A percentile compares a stretch with the other conserved stretches of the same genome.
Conservation (phyloP, 2,113 vertebrate genomes). For the Oryzias woworae region DNA sequence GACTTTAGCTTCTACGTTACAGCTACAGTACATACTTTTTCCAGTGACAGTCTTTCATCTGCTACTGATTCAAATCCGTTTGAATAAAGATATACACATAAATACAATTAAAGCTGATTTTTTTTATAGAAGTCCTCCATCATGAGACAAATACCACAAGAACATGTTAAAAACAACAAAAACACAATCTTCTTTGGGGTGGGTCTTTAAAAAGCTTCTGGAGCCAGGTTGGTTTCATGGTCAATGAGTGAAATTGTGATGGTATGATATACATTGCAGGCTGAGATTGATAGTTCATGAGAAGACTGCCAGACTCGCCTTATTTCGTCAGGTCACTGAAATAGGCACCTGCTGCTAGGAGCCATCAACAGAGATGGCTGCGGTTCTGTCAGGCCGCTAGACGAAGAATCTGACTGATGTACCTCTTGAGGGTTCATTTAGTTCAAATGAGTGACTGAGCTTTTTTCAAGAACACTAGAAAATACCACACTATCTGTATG, state of each 20-base stretch:
- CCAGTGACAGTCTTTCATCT: too few species aligned
- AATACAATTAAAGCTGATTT: too few species aligned
- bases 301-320: conserved; percentile 66
- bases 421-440: background rate
- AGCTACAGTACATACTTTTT: too few species aligned
- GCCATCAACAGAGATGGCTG: conserved; percentile 62
- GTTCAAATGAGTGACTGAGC: background rate
- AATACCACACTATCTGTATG: too few species aligned
- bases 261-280: conserved; percentile 29
- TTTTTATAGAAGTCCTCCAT: too few species aligned
- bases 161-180: too few species aligned
- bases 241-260: conserved; percentile 12
- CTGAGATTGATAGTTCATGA: conserved; percentile 75
- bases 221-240: conserved; percentile 17
- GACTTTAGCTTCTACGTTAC: too few species aligned
- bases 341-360: conserved; percentile 76
- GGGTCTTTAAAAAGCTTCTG: too few species aligned
- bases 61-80: too few species aligned
- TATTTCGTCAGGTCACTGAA: conserved; percentile 72
- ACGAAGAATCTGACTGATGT: background rate
- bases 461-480: background rate
- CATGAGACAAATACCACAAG: too few species aligned
- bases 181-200: too few species aligned
- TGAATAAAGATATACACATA: too few species aligned
- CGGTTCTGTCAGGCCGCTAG: conserved; percentile 58